Conservation (phyloP, 2,888 invertebrate genomes). For the Drepana falcataria region DNA sequence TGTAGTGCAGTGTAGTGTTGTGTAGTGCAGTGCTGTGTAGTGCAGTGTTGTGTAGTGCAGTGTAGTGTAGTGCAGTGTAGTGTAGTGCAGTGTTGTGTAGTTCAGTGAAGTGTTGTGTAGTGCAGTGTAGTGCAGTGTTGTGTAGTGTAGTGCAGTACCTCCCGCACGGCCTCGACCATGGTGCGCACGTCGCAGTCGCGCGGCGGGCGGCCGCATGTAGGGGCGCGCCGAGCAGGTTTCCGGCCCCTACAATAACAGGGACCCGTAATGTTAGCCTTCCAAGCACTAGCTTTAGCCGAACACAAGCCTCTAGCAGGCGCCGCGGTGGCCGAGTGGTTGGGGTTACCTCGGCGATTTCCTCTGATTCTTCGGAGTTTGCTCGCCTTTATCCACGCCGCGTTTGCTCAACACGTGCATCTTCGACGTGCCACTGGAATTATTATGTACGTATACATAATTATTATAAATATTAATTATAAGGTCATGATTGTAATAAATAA, state of each 20-base stretch:
- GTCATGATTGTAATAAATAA: too few relatives aligned
- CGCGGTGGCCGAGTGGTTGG: too few relatives aligned
- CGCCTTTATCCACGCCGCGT: slow-evolving; percentile 3
- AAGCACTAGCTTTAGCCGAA: too few relatives aligned
- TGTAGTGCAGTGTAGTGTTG: too few relatives aligned
- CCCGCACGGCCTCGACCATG: slow-evolving; percentile 48
- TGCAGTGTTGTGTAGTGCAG: too few relatives aligned
- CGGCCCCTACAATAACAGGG: slow-evolving; percentile 36
- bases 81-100: not conserved
- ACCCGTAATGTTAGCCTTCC: too few relatives aligned
- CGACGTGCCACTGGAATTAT: slow-evolving; percentile 22
- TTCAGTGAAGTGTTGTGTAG: not conserved
- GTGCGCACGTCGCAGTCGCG: slow-evolving; percentile 43
- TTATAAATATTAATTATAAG: too few relatives aligned
- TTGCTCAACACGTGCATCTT: slow-evolving; percentile 18
- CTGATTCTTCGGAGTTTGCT: slow-evolving; percentile 10
- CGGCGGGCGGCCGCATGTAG: slow-evolving; percentile 14
- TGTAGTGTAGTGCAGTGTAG: too few relatives aligned
- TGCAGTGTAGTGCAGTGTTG: not conserved
- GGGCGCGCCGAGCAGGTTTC: slow-evolving; percentile 52
- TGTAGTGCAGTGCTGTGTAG: too few relatives aligned
- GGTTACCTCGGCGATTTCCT: slow-evolving; percentile 27
- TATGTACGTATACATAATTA: too few relatives aligned
- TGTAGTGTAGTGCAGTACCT: slow-evolving; percentile 21
- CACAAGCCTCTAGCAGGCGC: too few relatives aligned